Percentiles rank a stretch among this genome's conserved stretches.
Evolutionary conservation across 2,113 vertebrate species (phyloP).

Genomic region (Psephotus haematonotus): DNA sequence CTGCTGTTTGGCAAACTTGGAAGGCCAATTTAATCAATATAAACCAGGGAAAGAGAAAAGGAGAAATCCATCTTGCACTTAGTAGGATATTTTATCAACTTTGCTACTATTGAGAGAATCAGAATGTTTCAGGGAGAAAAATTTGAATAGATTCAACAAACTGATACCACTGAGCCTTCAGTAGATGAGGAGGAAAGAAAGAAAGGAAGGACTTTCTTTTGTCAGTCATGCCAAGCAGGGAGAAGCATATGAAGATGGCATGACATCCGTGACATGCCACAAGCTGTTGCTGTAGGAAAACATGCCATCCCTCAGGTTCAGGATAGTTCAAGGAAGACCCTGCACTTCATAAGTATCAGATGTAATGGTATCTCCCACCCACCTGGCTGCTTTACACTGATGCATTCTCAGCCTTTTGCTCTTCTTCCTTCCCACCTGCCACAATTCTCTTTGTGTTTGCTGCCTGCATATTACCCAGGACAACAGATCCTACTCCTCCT

Average conservation of each 20-base stretch:
- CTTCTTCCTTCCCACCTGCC: not conserved
- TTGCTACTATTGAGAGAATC: not conserved
- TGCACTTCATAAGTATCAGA: not conserved
- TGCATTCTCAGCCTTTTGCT: not conserved
- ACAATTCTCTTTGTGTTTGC: accelerated
- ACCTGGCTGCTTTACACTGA: not conserved
- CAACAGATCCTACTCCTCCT: accelerated
- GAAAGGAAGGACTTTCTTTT: not conserved
- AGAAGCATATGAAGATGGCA: not conserved
- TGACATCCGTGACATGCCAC: accelerated
- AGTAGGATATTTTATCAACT: not conserved
- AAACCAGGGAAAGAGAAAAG: not conserved
- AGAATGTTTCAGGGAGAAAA: not conserved
- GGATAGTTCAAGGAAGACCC: not conserved
- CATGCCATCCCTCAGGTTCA: not conserved
- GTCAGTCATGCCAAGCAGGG: accelerated
- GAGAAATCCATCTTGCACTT: not conserved
- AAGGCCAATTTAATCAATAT: not conserved
- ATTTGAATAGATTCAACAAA: not conserved
- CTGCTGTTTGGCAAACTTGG: not conserved
- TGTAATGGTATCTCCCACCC: not conserved
- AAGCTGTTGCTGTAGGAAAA: not conserved
- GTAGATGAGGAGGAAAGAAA: not conserved
- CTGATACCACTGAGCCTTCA: accelerated
- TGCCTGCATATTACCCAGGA: not conserved